A percentile compares a stretch with the other conserved stretches of the same genome.
Conservation (phyloP, 2,113 vertebrate genomes). For the Atlantisia rogersi region DNA sequence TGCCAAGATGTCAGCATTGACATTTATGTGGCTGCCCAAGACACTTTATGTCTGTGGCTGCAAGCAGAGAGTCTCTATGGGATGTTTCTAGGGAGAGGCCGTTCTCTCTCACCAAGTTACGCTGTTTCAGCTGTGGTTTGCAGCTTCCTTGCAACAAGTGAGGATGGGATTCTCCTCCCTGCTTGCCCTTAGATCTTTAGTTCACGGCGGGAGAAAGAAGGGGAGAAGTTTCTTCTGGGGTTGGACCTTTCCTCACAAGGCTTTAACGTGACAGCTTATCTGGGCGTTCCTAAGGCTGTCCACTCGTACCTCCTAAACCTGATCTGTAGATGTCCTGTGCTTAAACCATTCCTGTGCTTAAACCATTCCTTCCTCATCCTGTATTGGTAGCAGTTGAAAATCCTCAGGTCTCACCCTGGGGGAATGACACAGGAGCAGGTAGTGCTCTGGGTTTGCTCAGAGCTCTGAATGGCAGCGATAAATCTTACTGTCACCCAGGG, state of each 20-base stretch:
- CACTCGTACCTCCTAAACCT: neutral
- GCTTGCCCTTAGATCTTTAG: neutral
- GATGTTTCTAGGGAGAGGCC: neutral
- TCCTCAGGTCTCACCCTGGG: neutral
- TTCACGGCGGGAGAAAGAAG: neutral
- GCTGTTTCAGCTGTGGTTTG: neutral
- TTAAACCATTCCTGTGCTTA: neutral
- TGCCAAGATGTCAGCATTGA: rapidly evolving
- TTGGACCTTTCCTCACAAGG: neutral
- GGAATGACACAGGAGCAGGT: neutral
- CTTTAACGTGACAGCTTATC: neutral
- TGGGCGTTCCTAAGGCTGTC: neutral
- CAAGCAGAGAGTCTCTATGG: neutral
- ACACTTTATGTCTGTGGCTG: rapidly evolving
- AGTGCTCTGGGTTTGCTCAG: neutral
- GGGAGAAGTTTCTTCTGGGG: neutral
- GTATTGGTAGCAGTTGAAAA: neutral
- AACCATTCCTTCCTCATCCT: neutral
- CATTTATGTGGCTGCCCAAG: neutral
- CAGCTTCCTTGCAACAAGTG: neutral
- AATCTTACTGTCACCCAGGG: neutral
- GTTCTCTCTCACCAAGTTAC: rapidly evolving
- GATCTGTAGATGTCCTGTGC: neutral
- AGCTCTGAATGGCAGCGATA: neutral
- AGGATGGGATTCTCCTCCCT: neutral